Conservation (phyloP, 2,113 vertebrate species). For the Sorex araneus region DNA sequence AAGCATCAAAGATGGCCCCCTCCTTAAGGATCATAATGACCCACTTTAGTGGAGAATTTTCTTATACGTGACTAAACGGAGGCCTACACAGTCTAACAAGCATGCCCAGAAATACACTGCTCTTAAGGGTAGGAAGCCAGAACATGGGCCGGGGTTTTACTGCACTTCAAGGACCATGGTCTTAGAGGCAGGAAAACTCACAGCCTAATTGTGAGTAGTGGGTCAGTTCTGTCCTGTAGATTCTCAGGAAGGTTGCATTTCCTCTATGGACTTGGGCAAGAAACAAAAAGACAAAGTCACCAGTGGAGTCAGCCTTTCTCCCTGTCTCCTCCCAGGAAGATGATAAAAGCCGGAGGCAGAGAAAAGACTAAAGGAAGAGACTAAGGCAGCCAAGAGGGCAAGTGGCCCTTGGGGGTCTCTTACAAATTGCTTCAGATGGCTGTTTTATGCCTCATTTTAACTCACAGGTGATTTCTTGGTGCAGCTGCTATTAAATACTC, state of each 20-base stretch:
- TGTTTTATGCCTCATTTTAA: neutral
- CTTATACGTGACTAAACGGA: neutral
- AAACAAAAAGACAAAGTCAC: neutral
- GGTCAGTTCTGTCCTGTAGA: neutral
- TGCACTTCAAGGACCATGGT: neutral
- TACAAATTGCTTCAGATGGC: neutral
- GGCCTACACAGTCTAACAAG: neutral
- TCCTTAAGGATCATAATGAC: neutral
- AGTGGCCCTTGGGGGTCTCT: too few species aligned
- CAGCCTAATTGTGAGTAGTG: neutral
- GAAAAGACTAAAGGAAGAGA: neutral
- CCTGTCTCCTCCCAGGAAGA: neutral
- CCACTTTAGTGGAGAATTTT: neutral
- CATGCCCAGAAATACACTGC: too few species aligned
- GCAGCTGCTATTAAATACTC: neutral
- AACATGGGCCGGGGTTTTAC: neutral
- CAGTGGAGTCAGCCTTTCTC: neutral
- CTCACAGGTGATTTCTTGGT: neutral
- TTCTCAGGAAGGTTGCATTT: too few species aligned
- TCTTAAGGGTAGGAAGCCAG: neutral
- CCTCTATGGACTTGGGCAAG: neutral
- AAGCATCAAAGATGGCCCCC: neutral
- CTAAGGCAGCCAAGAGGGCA: too few species aligned
- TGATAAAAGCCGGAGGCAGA: neutral
- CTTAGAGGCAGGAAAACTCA: constrained; percentile 7